These are phyloP conservation scores for Heliconius aoede DNA, from an alignment of 2,888 invertebrate genomes.

Conservation along the genomic window DNA sequence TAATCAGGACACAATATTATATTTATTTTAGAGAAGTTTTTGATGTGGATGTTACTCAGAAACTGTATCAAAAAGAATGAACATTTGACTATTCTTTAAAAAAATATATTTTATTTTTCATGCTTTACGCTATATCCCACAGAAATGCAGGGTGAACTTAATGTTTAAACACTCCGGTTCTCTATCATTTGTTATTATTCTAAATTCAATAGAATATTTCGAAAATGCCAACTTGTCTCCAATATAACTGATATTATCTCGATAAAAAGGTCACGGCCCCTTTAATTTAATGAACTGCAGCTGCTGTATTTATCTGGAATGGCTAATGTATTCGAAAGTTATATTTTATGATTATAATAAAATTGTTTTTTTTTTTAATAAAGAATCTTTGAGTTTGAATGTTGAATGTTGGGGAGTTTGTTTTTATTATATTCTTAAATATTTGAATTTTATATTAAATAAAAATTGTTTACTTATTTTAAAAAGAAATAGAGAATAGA, in stretches of 20 bases:
- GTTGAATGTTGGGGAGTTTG: neutral
- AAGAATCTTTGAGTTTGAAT: neutral
- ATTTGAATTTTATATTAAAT: no score
- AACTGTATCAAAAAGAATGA: no score
- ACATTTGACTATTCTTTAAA: no score
- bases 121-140: neutral
- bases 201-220: no score
- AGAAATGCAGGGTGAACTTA: neutral
- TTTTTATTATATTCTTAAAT: neutral
- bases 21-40: no score
- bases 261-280: slow-evolving; percentile 12
- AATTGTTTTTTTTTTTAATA: neutral
- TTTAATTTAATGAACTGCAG: slow-evolving; percentile 18
- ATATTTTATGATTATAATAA: neutral
- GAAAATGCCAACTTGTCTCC: neutral
- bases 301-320: slow-evolving; percentile 1
- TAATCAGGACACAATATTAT: no score
- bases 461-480: no score
- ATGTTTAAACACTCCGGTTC: neutral
- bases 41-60: no score
- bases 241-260: no score
- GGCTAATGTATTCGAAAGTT: neutral
- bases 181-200: neutral
- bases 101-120: neutral
- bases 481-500: no score